Base-by-base conservation (phyloP, 2,113 vertebrate genomes). In the Festucalex cinctus region DNA sequence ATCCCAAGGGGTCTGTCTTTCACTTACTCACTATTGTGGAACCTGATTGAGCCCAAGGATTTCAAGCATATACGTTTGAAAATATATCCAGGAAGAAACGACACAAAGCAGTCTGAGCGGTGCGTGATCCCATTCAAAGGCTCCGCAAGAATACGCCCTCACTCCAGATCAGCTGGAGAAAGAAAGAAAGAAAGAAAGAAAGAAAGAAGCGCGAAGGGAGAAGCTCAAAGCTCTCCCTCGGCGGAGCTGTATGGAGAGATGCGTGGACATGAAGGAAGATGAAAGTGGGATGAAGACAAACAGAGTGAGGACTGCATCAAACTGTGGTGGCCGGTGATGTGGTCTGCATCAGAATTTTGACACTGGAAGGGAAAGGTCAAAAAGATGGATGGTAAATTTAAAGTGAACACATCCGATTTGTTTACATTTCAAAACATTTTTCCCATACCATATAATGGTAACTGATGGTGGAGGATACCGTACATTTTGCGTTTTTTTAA, bases 261-360 rank as follows among this genome's bases (percentile, higher is more conserved):
- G 35, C 71, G 65, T 68, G 71, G 79, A 83, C 72, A 63, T 67
- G 48, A 68, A 43, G 54, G 46, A 59, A 74, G 76, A 84, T 79
- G 70, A 85, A 84, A 69, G 71, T 39, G 71, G 73, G 71, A 77
- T 80, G 71, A 75, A 75, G 75, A 82, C 19, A 53, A 79, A 76
- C 70, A 76, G 71, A 74, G 37, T 57, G 59, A 73, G 63, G 71
- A 78, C 71, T 71, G 69, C 73, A 74, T 82, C 71, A 82, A 68
- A 75, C 63, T 75, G 75, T 56, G 62, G 63, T 24, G 41, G 62
- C 53, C 35, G 60, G 22, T 39, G 71, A 60, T 70, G 80, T n/a
- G 53, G 48, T 61, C 59, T 76, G 83, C 69, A 77, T 71, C 35
- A 76, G 65, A 80, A 80, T 79, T 53, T 59, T 60, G 49, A 65